These are phyloP conservation scores for Meda fulgida DNA, from an alignment of 2,797 vertebrate species.

Conservation along the genomic window DNA sequence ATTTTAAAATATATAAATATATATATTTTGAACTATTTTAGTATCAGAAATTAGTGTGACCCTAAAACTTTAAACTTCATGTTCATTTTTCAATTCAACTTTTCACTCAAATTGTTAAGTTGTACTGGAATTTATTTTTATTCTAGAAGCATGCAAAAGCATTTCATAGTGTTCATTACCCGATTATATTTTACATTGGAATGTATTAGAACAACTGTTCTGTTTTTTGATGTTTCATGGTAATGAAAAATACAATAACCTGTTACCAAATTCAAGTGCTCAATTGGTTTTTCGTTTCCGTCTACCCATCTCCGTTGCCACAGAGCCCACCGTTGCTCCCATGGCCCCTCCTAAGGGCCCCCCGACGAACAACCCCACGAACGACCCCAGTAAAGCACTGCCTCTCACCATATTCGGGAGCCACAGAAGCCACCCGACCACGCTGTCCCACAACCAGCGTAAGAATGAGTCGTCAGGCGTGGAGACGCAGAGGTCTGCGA, in stretches of 20 bases:
- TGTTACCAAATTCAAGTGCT: slow-evolving; percentile 17
- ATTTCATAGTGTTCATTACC: neutral
- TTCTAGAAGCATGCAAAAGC: neutral
- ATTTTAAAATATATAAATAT: too few species aligned
- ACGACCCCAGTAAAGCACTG: slow-evolving; percentile 74
- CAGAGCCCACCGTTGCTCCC: slow-evolving; percentile 78
- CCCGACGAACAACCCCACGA: slow-evolving; percentile 78
- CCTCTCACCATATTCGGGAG: slow-evolving; percentile 70
- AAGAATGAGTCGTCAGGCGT: slow-evolving; percentile 56
- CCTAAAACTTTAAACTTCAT: neutral
- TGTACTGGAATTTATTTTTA: neutral
- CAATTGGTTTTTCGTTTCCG: slow-evolving; percentile 61
- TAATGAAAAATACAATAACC: slow-evolving; percentile 9
- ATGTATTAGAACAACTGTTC: neutral
- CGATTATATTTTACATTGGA: neutral
- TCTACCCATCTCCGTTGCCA: slow-evolving; percentile 78
- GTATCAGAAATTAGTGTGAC: neutral
- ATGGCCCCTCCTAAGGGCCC: slow-evolving; percentile 73
- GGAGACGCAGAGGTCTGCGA: slow-evolving; percentile 37
- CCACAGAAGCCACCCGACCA: slow-evolving; percentile 69
- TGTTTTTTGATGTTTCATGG: neutral
- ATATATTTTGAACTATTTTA: too few species aligned
- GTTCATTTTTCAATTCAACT: neutral
- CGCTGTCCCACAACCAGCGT: slow-evolving; percentile 71
- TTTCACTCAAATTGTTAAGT: neutral